These are phyloP conservation scores for Diaperis boleti DNA, from an alignment of 2,888 invertebrate species.

Conservation along the genomic window DNA sequence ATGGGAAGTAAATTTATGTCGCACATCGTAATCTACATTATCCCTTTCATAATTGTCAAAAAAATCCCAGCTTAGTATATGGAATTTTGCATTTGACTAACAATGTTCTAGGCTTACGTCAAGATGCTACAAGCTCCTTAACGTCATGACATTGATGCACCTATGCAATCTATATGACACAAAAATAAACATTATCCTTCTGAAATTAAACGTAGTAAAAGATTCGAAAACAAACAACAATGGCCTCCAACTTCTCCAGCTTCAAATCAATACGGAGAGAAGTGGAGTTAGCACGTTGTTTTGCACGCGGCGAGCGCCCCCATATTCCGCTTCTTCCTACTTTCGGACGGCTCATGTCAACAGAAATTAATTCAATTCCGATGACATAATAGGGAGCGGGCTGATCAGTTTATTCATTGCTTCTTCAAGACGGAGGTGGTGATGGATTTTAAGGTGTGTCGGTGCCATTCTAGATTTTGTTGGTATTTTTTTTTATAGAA, in stretches of 20 bases:
- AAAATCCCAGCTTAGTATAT: not conserved
- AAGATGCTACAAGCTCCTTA: slow-evolving; percentile 14
- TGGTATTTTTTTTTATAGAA: not conserved
- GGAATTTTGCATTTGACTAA: not conserved
- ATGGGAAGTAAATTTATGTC: not conserved
- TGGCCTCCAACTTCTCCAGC: slow-evolving; percentile 11
- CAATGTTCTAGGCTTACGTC: not conserved
- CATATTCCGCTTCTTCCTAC: slow-evolving; percentile 1
- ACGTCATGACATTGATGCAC: too few relatives aligned
- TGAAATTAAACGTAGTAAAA: slow-evolving; percentile 28
- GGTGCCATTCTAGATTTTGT: not conserved
- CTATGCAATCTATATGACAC: too few relatives aligned
- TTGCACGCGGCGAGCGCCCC: slow-evolving; percentile 19
- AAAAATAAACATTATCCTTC: slow-evolving; percentile 24
- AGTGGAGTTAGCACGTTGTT: slow-evolving; percentile 29
- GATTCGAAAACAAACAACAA: slow-evolving; percentile 28
- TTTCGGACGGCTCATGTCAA: not conserved
- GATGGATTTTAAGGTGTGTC: too few relatives aligned
- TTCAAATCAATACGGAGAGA: slow-evolving; percentile 23
- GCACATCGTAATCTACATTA: not conserved
- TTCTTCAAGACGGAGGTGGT: not conserved
- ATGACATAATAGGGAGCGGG: not conserved
- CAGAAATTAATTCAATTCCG: slow-evolving; percentile 15
- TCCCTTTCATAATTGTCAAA: not conserved
- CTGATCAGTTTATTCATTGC: not conserved